Percentiles rank a stretch among this genome's conserved stretches.
These are phyloP conservation scores for Scopus umbretta DNA, from an alignment of 2,113 vertebrate genomes.

Conservation along the genomic window DNA sequence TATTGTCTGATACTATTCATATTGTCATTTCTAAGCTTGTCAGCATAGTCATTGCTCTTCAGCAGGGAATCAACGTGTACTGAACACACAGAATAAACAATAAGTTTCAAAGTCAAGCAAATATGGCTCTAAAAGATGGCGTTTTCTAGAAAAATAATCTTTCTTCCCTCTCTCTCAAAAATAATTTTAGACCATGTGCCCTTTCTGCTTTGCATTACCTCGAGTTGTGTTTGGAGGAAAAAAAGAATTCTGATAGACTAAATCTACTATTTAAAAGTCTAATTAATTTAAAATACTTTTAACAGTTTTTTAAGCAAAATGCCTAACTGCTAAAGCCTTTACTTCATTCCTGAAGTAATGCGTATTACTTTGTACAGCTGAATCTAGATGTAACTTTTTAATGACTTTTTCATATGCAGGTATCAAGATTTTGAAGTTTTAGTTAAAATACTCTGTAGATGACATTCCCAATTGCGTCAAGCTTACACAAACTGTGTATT, in stretches of 20 bases:
- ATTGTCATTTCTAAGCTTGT: slow-evolving; percentile 70
- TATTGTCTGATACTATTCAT: slow-evolving; percentile 71
- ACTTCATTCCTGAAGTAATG: slow-evolving; percentile 72
- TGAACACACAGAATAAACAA: slow-evolving; percentile 67
- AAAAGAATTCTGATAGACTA: slow-evolving; percentile 69
- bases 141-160: slow-evolving; percentile 46
- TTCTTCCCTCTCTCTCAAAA: slow-evolving; percentile 50
- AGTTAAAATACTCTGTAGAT: slow-evolving; percentile 74
- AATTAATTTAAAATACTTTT: slow-evolving; percentile 77
- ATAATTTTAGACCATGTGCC: slow-evolving; percentile 52
- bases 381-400: slow-evolving; percentile 75
- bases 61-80: slow-evolving; percentile 71
- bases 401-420: slow-evolving; percentile 73
- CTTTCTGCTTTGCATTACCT: slow-evolving; percentile 72
- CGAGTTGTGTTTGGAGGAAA: slow-evolving; percentile 55
- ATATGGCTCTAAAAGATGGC: slow-evolving; percentile 63
- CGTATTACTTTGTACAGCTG: slow-evolving; percentile 79
- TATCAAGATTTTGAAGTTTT: slow-evolving; percentile 76
- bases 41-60: slow-evolving; percentile 73
- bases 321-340: slow-evolving; percentile 67
- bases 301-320: slow-evolving; percentile 73
- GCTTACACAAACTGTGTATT: slow-evolving; percentile 75
- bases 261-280: slow-evolving; percentile 76
- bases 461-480: slow-evolving; percentile 76
- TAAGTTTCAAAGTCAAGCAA: slow-evolving; percentile 66